Percentiles rank a stretch among this genome's conserved stretches.
phyloP scores from a whole-genome alignment of 2,113 vertebrate species.

The Crotalus helleri region DNA sequence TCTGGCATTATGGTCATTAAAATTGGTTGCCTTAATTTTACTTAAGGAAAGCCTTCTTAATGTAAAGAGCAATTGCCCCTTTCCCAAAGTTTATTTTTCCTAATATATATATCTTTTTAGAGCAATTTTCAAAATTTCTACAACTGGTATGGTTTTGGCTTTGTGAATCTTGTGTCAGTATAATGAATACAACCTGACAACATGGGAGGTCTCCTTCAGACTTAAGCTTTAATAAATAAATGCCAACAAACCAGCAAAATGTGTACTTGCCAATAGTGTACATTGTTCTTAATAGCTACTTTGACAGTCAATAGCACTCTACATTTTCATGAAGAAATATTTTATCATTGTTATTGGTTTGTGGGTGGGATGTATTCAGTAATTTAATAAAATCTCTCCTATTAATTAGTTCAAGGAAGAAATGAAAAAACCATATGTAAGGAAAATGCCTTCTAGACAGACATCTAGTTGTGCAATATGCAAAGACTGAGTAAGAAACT shows the following conservation, averaged over 20 bases:
- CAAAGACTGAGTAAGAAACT: constrained; percentile 1
- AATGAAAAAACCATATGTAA: constrained; percentile 34
- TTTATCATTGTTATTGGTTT: constrained; percentile 6
- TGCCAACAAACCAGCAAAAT: constrained; percentile 4
- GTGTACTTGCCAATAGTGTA: constrained; percentile 4
- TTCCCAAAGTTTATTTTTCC: neutral
- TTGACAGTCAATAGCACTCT: neutral
- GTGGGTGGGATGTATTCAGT: constrained; percentile 33
- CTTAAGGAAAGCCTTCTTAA: neutral
- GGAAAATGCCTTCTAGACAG: constrained; percentile 34
- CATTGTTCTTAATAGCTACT: constrained; percentile 18
- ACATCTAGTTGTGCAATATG: neutral
- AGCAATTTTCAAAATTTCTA: neutral
- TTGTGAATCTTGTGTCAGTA: neutral
- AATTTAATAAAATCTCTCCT: constrained; percentile 28
- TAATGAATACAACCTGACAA: neutral
- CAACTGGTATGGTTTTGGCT: neutral
- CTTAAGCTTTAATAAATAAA: neutral
- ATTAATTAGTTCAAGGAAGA: constrained; percentile 28
- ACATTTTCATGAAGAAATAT: neutral
- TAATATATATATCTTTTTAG: neutral
- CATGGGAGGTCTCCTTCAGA: neutral
- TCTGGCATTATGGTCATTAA: neutral
- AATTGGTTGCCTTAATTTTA: neutral
- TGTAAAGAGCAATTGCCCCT: neutral